Percentiles rank a stretch among this genome's conserved stretches.
These are phyloP conservation scores for Campoletis raptor DNA, from an alignment of 2,888 invertebrate genomes.

Conservation along the genomic window DNA sequence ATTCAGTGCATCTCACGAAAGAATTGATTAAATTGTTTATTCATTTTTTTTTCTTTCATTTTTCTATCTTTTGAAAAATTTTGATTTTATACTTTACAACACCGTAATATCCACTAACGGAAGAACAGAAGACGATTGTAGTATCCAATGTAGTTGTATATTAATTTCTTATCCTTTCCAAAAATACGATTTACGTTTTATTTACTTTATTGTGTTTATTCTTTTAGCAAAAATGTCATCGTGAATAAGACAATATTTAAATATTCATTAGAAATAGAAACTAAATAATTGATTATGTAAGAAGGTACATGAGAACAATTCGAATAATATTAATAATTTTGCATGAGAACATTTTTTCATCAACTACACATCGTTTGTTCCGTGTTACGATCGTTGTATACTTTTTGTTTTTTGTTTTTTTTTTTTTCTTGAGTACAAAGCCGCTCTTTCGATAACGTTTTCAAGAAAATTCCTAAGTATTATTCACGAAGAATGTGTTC, in stretches of 20 bases:
- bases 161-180: conserved; percentile 7
- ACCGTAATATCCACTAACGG: conserved; percentile 55
- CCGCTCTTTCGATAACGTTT: conserved; percentile 57
- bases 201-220: background rate
- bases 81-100: conserved; percentile 36
- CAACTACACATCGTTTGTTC: background rate
- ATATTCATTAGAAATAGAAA: conserved; percentile 37
- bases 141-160: conserved; percentile 22
- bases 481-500: conserved; percentile 47
- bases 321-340: conserved; percentile 49
- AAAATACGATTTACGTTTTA: conserved; percentile 3
- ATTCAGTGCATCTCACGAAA: conserved; percentile 54
- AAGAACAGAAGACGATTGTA: conserved; percentile 59
- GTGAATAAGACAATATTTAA: conserved; percentile 28
- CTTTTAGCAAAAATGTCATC: conserved; percentile 5
- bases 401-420: background rate
- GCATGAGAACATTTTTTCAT: conserved; percentile 38
- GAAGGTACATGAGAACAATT: conserved; percentile 61
- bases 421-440: conserved; percentile 64
- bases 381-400: conserved; percentile 35
- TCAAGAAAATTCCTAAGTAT: conserved; percentile 35
- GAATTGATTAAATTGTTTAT: conserved; percentile 9
- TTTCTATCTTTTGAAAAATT: conserved; percentile 22
- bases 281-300: conserved; percentile 58
- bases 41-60: conserved; percentile 5